Base-by-base conservation (phyloP, 1,140 invertebrate species). In the Nasonia vitripennis region DNA sequence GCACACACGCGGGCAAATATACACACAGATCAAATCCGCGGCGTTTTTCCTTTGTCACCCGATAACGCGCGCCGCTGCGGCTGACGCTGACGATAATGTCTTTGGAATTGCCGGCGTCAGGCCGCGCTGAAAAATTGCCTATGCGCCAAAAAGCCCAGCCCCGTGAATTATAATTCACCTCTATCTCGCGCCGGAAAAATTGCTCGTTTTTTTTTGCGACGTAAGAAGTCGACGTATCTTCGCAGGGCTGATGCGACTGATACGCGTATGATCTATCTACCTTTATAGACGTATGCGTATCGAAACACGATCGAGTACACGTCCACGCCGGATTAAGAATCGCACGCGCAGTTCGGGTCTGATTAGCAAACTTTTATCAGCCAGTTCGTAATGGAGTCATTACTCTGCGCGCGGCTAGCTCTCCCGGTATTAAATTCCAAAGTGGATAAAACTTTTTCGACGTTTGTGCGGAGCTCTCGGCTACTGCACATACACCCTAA, bases 31-130 rank as follows among this genome's bases (percentile, higher is more conserved):
- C 6, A n/a, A 62, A 62, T 62, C 55, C 17, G 55, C 0, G 55
- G 5, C 34, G 34, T 37, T 62, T 62, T 9, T 62, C 55, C 20
- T 62, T 7, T 62, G 55, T 9, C 20, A 62, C 6, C 0, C 55
- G 14, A 62, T 62, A n/a, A 2, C 12, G 55, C 17, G 55, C 27
- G 27, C 27, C 27, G 27, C 31, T 41, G 41, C 0, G 48, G 12
- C 27, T 81, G 41, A 73, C 41, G 31, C n/a, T 62, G 77, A 78
- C 77, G 51, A 62, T 78, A 78, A 78, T 78, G 77, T 62, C 77
- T 55, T 78, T 78, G 55, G 23, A 83, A 78, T 83, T 83, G 75
- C 37, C 31, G 11, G 11, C 31, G 70, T 71, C 27, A 62, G 20
- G 0, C 6, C 51, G 20, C 51, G 20, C n/a, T 67, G 41, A 82